These are phyloP conservation scores for Cyaniris semiargus DNA, from an alignment of 2,888 invertebrate species.

Conservation along the genomic window DNA sequence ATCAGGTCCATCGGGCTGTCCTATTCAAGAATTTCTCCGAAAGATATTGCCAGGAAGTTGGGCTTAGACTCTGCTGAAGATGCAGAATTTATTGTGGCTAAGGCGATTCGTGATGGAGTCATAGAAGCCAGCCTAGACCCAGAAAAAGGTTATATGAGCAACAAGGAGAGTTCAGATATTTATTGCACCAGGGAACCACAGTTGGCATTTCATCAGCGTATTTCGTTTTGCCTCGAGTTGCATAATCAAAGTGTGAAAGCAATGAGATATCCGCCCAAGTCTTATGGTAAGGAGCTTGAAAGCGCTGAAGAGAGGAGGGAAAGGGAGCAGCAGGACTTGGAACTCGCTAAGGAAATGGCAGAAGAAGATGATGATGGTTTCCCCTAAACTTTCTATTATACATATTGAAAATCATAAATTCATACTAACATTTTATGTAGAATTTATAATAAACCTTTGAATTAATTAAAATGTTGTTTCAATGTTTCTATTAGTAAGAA, in stretches of 20 bases:
- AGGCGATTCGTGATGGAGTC: slow-evolving; percentile 98
- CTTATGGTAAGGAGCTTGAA: slow-evolving; percentile 98
- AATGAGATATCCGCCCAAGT: slow-evolving; percentile 99
- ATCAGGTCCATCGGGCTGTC: slow-evolving; percentile 97
- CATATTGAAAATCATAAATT: slow-evolving; percentile 22
- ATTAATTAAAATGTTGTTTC: slow-evolving; percentile 22
- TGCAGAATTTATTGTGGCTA: slow-evolving; percentile 99
- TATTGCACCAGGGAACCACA: slow-evolving; percentile 98
- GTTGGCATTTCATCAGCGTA: slow-evolving; percentile 97
- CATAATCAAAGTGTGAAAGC: slow-evolving; percentile 99
- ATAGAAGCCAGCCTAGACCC: slow-evolving; percentile 99
- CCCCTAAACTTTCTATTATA: slow-evolving; percentile 56
- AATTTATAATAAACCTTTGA: slow-evolving; percentile 30
- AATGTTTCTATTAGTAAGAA: neutral
- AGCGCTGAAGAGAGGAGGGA: slow-evolving; percentile 98
- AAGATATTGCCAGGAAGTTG: slow-evolving; percentile 96
- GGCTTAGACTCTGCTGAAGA: slow-evolving; percentile 97
- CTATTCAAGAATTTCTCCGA: slow-evolving; percentile 97
- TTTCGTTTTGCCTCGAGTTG: slow-evolving; percentile 97
- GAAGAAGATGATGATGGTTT: slow-evolving; percentile 99
- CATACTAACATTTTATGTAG: slow-evolving; percentile 29
- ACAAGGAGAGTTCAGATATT: slow-evolving; percentile 97
- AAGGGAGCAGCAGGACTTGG: slow-evolving; percentile 98
- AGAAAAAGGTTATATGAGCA: slow-evolving; percentile 97
- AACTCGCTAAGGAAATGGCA: slow-evolving; percentile 99